These are phyloP conservation scores for Apostichopus japonicus DNA, from an alignment of 35 echinoderm and acorn worm species.

Conservation along the genomic window DNA sequence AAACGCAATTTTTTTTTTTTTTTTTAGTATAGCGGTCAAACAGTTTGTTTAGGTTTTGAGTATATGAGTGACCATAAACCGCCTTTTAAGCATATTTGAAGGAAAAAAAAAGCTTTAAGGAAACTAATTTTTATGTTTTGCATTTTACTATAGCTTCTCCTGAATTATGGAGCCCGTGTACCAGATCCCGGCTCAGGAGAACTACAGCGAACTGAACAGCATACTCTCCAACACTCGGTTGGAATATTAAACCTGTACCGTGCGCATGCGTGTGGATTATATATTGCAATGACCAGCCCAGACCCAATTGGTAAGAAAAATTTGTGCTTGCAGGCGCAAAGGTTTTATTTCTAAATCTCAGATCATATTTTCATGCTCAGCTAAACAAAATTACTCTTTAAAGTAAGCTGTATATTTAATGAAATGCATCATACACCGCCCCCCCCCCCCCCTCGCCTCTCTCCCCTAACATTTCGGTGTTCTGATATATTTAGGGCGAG, in stretches of 20 bases:
- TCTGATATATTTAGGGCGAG: too few relatives aligned
- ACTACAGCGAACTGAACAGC: constrained; percentile 80
- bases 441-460: too few relatives aligned
- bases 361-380: too few relatives aligned
- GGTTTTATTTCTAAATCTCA: too few relatives aligned
- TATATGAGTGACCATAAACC: too few relatives aligned
- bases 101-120: neutral
- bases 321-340: neutral
- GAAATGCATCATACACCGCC: too few relatives aligned
- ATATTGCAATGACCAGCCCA: constrained; percentile 82
- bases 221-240: constrained; percentile 89
- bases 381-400: too few relatives aligned
- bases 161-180: constrained; percentile 76
- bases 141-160: constrained; percentile 52
- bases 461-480: too few relatives aligned
- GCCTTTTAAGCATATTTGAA: neutral
- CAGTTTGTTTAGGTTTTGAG: too few relatives aligned
- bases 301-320: constrained; percentile 80
- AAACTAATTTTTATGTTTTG: neutral
- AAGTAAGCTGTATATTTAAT: too few relatives aligned
- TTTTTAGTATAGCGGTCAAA: too few relatives aligned
- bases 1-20: neutral
- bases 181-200: constrained; percentile 77
- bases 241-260: constrained; percentile 91
- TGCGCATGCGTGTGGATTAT: constrained; percentile 81